Evolutionary conservation across 2,113 vertebrate genomes (phyloP).

Genomic region (Equus przewalskii): DNA sequence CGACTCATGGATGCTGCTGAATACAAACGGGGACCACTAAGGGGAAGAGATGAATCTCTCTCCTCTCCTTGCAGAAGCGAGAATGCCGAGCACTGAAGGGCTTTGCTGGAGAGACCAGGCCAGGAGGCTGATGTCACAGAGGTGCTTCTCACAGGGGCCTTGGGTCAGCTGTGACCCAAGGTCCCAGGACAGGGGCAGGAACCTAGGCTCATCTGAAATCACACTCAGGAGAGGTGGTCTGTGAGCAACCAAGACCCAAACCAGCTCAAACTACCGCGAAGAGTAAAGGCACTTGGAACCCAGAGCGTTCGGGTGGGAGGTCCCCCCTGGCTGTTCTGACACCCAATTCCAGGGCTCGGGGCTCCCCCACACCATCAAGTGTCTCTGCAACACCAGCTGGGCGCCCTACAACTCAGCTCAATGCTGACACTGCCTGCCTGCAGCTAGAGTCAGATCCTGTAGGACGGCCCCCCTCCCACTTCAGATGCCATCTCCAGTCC

Average conservation of each 20-base stretch:
- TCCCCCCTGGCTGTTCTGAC: background rate
- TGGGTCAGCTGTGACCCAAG: background rate
- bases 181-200: background rate
- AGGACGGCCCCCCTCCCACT: background rate
- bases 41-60: background rate
- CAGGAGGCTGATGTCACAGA: accelerated
- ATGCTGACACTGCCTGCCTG: background rate
- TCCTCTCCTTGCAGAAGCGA: accelerated
- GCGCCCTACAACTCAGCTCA: background rate
- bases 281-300: background rate
- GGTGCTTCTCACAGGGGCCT: accelerated
- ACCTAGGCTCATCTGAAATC: background rate
- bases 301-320: accelerated
- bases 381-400: background rate
- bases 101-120: background rate
- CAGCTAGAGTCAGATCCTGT: too few relatives aligned
- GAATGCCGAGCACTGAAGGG: accelerated
- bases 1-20: background rate
- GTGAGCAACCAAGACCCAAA: background rate
- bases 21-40: background rate
- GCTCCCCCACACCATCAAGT: too few relatives aligned
- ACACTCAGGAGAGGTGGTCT: background rate
- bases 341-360: accelerated
- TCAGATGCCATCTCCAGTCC: background rate
- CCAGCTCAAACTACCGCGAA: background rate